Base-by-base conservation (phyloP, 1,140 invertebrate species). In the Pogonomyrmex barbatus region DNA sequence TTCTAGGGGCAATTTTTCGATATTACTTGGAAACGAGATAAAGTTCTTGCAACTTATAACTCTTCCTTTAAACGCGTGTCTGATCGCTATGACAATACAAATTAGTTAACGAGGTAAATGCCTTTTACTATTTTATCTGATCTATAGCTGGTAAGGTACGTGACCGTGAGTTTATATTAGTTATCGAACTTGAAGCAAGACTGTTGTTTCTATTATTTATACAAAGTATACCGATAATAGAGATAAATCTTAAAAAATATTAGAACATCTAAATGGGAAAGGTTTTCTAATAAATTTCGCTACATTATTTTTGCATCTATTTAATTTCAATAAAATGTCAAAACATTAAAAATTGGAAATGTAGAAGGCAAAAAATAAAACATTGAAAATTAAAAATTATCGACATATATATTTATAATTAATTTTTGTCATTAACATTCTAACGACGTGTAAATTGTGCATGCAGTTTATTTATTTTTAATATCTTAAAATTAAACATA, bases 21-120 rank as follows among this genome's bases (percentile, higher is more conserved):
- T 9, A 33, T 70, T 45, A 42, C 14, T 70, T 12, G 10, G 10
- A 70, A 56, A 36, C 50, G 30, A 79, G 2, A 30, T 42, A 54
- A 33, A 58, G 14, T 39, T 60, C 24, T 33, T 17, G 10, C 33
- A 62, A 58, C 17, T 73, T 17, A 12, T 24, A 73, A 56, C 5
- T 47, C 70, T 62, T 50, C 5, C 10, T 62, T 47, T 45, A 58
- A 54, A 75, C 54, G 45, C 33, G 17, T 39, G 30, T 2, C 24
- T 50, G 9, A 70, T 56, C 9, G 24, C 24, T 56, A 50, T 47
- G 10, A 62, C 17, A 2, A 58, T 17, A 36, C 36, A 42, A 73
- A 75, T 73, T 60, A 71, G 65, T 58, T 71, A 83, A 83, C 33
- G 54, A 83, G 68, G 4, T 73, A 47, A 82, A 58, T 17, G 68